Percentiles rank a stretch among this genome's conserved stretches.
Evolutionary conservation across 2,888 invertebrate species (phyloP).

Genomic region (Xestobium rufovillosum): DNA sequence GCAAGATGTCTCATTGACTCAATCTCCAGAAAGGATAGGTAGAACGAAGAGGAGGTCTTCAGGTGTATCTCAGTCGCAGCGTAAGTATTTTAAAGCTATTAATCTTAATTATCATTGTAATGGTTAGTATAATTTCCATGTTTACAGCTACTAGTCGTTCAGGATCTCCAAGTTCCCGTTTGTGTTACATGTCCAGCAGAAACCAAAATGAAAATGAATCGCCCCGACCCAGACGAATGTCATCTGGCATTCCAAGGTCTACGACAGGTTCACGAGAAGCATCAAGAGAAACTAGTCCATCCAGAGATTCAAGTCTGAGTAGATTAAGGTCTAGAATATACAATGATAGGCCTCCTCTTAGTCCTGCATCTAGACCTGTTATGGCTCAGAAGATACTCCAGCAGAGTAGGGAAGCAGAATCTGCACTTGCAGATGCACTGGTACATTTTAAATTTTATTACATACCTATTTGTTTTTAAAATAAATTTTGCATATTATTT

Average conservation of each 20-base stretch:
- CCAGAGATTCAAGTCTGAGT: constrained; percentile 31
- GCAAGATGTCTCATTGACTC: constrained; percentile 45
- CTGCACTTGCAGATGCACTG: constrained; percentile 67
- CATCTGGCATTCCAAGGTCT: constrained; percentile 65
- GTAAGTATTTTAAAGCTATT: constrained; percentile 50
- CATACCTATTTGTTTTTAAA: too few species aligned
- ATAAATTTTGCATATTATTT: too few species aligned
- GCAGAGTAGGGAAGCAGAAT: constrained; percentile 83
- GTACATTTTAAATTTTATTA: too few species aligned
- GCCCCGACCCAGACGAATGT: constrained; percentile 51
- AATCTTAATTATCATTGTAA: constrained; percentile 6
- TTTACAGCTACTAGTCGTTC: constrained; percentile 84
- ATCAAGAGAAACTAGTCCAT: constrained; percentile 42
- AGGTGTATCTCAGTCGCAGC: constrained; percentile 87
- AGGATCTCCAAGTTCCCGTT: constrained; percentile 84
- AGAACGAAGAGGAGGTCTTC: constrained; percentile 58
- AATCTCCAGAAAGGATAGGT: constrained; percentile 55
- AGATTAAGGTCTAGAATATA: constrained; percentile 38
- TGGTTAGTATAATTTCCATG: constrained; percentile 4
- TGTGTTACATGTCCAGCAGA: constrained; percentile 62
- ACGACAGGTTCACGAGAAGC: constrained; percentile 59
- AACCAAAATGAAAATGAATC: constrained; percentile 42
- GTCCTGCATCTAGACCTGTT: constrained; percentile 49
- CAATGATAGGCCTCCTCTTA: constrained; percentile 49
- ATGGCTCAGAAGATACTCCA: constrained; percentile 78